Percentiles rank a stretch among this genome's conserved stretches.
Conservation (phyloP, 2,888 invertebrate species). For the Baccha elongata region DNA sequence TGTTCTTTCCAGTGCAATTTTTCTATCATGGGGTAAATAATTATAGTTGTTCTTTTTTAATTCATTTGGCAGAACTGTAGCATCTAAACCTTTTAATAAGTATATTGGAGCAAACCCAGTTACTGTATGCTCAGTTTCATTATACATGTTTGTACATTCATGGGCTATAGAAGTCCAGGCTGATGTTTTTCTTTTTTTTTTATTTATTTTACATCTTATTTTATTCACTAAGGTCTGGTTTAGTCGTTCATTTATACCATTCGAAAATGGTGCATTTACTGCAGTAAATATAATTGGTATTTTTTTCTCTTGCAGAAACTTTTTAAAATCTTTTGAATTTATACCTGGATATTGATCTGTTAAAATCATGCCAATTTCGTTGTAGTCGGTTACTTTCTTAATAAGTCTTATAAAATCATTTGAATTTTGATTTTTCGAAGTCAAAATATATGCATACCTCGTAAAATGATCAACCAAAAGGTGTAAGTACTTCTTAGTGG, state of each 20-base stretch:
- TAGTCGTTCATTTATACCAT: conserved; percentile 11
- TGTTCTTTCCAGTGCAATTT: conserved; percentile 12
- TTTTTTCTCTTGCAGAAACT: conserved; percentile 73
- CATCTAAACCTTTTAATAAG: conserved; percentile 15
- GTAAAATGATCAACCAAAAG: neutral
- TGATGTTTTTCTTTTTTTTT: conserved; percentile 9
- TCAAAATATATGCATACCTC: neutral
- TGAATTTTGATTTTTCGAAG: neutral
- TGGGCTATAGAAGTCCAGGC: conserved; percentile 58
- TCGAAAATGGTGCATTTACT: conserved; percentile 63
- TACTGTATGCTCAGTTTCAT: conserved; percentile 60
- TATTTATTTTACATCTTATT: neutral
- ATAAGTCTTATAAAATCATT: neutral
- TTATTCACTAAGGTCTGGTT: neutral
- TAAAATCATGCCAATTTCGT: neutral
- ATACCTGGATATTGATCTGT: conserved; percentile 53
- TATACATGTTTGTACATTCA: conserved; percentile 54
- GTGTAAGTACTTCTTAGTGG: neutral
- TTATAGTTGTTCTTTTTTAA: conserved; percentile 14
- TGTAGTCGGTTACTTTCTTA: neutral
- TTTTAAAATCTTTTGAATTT: conserved; percentile 77
- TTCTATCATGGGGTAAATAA: conserved; percentile 34
- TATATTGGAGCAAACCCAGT: conserved; percentile 58
- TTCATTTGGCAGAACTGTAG: conserved; percentile 16
- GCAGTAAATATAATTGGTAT: conserved; percentile 62